phyloP scores from a whole-genome alignment of 2,797 vertebrate species.

The Pempheris klunzingeri region DNA sequence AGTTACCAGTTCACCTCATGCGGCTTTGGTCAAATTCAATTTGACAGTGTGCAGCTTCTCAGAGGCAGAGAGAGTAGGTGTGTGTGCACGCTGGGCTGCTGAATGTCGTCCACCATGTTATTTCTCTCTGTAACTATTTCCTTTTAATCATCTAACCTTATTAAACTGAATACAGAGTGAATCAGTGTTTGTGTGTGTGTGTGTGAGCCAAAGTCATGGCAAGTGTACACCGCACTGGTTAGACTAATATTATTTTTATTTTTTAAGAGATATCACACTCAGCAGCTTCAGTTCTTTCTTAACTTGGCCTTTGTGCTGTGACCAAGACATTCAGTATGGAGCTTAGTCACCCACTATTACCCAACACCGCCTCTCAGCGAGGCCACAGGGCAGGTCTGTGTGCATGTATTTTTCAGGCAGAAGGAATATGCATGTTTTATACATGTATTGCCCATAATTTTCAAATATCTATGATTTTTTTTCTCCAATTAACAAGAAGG shows the following conservation, averaged over 20 bases:
- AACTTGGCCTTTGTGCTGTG: not conserved
- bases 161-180: not conserved
- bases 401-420: not conserved
- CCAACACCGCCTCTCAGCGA: not conserved
- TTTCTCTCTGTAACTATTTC: not conserved
- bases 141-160: not conserved
- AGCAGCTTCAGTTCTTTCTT: not conserved
- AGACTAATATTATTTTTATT: not conserved
- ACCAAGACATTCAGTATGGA: not conserved
- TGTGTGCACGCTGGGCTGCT: not conserved
- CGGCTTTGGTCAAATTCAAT: constrained; percentile 32
- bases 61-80: not conserved
- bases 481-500: not conserved
- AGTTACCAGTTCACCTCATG: constrained; percentile 34
- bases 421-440: constrained; percentile 2
- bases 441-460: not conserved
- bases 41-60: constrained; percentile 4
- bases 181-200: not conserved
- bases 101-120: not conserved
- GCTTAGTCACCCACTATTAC: not conserved
- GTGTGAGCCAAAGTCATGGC: not conserved
- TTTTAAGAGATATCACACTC: not conserved
- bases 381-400: constrained; percentile 2
- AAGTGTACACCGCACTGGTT: not conserved
- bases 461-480: not conserved